Evolutionary conservation across 2,888 invertebrate genomes (phyloP), one percentile per base, ranked within the genome.

Genomic region (Temnothorax ravouxi): DNA sequence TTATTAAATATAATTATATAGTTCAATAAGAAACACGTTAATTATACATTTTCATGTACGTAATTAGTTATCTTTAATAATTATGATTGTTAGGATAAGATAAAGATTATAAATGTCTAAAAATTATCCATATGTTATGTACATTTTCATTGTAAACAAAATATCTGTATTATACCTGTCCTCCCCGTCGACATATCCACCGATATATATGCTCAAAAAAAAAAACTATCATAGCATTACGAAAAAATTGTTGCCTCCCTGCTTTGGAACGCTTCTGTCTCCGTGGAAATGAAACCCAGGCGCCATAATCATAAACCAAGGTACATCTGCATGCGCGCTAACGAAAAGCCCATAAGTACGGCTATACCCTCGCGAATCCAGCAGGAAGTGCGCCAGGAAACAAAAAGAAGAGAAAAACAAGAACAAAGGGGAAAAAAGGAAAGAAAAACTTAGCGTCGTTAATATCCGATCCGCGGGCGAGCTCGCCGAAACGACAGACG

Each of bases 271-370:
- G 56, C 21, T 34, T 56, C 47, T 34, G 69, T 69, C 79, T 59
- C 34, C 47, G 71, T 69, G 79, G 61, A 71, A 80, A 71, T 80
- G 71, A 80, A 59, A 71, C 38, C 59, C 59, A 71, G 47, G 34
- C 25, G 79, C 47, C 71, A 80, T 69, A 59, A 71, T 71, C 71
- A 59, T 79, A 79, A 79, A 79, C 79, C 79, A 79, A 69, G 47
- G 71, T 79, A 69, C 79, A 69, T 79, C 56, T 71, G 79, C 79
- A 80, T 79, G 71, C 71, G 79, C 79, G 79, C 79, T 80, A 80
- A 80, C 79, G 79, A 80, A 80, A 80, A 80, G 59, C 79, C 71
- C 71, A 71, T 71, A 80, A 80, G 79, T 80, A 80, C 47, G 47
- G 56, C 47, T 59, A 71, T 71, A 59, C 44, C 25, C 71, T 34